Base-by-base conservation (phyloP, 2,797 vertebrate genomes). In the Cossypha polioptera region DNA sequence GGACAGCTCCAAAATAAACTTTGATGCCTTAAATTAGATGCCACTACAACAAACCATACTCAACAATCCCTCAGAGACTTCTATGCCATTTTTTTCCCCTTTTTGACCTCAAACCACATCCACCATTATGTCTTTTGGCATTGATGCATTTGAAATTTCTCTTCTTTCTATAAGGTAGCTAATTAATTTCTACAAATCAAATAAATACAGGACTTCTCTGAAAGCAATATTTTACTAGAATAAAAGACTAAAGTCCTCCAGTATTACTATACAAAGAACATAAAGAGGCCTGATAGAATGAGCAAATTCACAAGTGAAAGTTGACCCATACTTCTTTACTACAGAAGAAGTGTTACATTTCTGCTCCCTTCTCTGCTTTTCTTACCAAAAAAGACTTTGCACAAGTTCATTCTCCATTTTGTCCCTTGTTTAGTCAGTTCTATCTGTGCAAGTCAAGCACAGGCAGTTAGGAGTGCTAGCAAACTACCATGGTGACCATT, bases 11-110 rank as follows among this genome's bases (percentile, higher is more conserved):
- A 84, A 29, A 35, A 71, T 63, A 87, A 66, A 66, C 40, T 83
- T 28, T 28, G 24, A 83, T 86, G 58, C 19, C 59, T 67, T 63
- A 84, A 74, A 65, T 79, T 54, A 88, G 43, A 88, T 55, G 53
- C 10, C 51, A 81, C 42, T 75, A 36, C 25, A 84, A 21, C n/a
- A 78, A 90, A 51, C 16, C 25, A 40, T 25, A 59, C 11, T 45
- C 28, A 75, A 33, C 11, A 85, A 55, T 11, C 14, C 33, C 40
- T 71, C 36, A 71, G 75, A 76, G 45, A 61, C 17, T 13, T 31
- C 68, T 71, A 13, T 14, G 20, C 19, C 8, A 7, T 43, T 45
- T 75, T 65, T 33, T 13, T 35, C 35, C 4, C 13, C 13, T 54
- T 86, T 78, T 76, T 48, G 29, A 86, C 40, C 22, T 45, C 8